Base-by-base conservation (phyloP, 2,797 vertebrate genomes). In the Pipistrellus nathusii region DNA sequence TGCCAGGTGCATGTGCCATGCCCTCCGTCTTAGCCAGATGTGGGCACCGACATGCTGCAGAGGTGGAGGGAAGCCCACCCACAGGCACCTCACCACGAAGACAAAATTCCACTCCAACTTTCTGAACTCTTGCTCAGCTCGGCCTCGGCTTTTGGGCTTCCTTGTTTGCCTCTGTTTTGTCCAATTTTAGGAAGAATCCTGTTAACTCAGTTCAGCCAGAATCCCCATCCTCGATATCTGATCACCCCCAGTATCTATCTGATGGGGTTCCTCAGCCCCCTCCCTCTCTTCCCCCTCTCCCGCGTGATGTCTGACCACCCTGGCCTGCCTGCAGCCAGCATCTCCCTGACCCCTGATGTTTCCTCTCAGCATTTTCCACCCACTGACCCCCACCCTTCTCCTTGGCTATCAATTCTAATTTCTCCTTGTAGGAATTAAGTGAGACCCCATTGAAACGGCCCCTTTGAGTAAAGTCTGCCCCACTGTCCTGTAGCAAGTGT, bases 101-200 rank as follows among this genome's bases (percentile, higher is more conserved):
- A 35, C n/a, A 64, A 32, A 25, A 14, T 20, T 27, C 13, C 21
- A 51, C 41, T 14, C 7, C 0, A 35, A 11, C 11, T 77, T 21
- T 51, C 21, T 11, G 18, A 20, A 6, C 80, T 77, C 21, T 71
- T 44, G 18, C 57, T 17, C 35, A 35, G 10, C 44, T 5, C 25
- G 27, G 21, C 27, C 25, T 17, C 5, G 25, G 2, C 11, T 2
- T 35, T 10, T 0, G 9, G 38, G 44, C 10, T 71, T 53, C 30
- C 0, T 0, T 5, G 21, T 9, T 35, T 0, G 1, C 38, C 38
- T 85, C 9, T 2, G 11, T 5, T 1, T 6, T 32, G 17, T 32
- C 32, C 18, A 4, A 0, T 27, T 75, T 69, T 30, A 83, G 80
- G 46, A n/a, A 32, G 7, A 32, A 11, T 30, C 23, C 13, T 35